Conservation (phyloP, 2,797 vertebrate genomes). For the Notamacropus eugenii region DNA sequence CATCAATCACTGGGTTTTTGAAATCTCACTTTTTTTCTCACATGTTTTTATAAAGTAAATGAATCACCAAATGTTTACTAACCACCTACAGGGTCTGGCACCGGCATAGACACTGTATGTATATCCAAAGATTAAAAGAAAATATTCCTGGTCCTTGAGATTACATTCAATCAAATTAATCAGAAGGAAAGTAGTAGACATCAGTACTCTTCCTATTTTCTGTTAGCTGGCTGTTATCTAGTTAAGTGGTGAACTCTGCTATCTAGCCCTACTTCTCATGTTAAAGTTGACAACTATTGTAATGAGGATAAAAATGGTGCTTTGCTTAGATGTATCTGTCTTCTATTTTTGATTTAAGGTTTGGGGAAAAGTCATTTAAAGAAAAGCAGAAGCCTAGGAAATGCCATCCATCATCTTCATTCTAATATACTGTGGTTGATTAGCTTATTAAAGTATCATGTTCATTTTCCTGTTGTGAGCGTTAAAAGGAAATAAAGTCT, state of each 20-base stretch:
- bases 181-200: too few species aligned
- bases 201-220: too few species aligned
- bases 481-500: neutral
- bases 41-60: too few species aligned
- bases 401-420: constrained; percentile 41
- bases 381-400: constrained; percentile 12
- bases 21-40: too few species aligned
- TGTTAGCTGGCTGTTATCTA: constrained; percentile 70
- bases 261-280: constrained; percentile 57
- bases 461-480: neutral
- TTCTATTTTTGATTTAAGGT: constrained; percentile 62
- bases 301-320: constrained; percentile 50
- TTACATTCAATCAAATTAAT: too few species aligned
- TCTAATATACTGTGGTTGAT: neutral
- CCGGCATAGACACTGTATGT: too few species aligned
- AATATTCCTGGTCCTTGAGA: too few species aligned
- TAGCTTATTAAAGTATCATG: constrained; percentile 8
- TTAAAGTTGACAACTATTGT: constrained; percentile 57
- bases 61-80: too few species aligned
- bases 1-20: too few species aligned
- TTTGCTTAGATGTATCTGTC: constrained; percentile 47
- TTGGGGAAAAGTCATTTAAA: constrained; percentile 49
- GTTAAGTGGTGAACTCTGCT: constrained; percentile 49
- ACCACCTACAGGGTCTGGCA: too few species aligned
- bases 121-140: too few species aligned